Evolutionary conservation across 1,140 invertebrate species (phyloP).

Genomic region (Atta cephalotes): DNA sequence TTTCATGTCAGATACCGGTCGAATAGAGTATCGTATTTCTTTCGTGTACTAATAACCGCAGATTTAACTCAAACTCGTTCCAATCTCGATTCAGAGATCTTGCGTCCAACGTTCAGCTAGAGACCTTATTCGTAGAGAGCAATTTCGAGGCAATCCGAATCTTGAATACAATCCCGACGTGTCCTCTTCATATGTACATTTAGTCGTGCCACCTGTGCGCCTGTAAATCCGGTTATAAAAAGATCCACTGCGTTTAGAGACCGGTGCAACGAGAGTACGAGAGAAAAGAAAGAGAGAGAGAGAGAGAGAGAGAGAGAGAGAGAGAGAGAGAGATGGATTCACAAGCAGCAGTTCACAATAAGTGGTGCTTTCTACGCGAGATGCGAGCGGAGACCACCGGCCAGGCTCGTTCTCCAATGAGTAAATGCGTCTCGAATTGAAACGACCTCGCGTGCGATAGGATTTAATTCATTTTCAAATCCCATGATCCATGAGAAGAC

Average conservation of each 20-base stretch:
- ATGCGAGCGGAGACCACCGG: conserved; percentile 80
- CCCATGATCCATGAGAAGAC: conserved; percentile 82
- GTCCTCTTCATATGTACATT: conserved; percentile 64
- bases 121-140: conserved; percentile 68
- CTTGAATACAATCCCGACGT: conserved; percentile 71
- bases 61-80: conserved; percentile 26
- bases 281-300: neutral
- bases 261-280: conserved; percentile 53
- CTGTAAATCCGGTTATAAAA: conserved; percentile 80
- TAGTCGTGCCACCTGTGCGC: conserved; percentile 81
- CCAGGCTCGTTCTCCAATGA: conserved; percentile 73
- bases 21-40: neutral
- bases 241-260: conserved; percentile 73
- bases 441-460: conserved; percentile 75
- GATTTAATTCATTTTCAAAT: conserved; percentile 84
- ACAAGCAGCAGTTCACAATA: conserved; percentile 78
- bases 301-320: conserved; percentile 20
- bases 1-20: neutral
- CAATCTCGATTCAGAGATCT: neutral
- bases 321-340: conserved; percentile 42
- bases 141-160: conserved; percentile 75
- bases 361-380: conserved; percentile 78
- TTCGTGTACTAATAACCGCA: neutral
- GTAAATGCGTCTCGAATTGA: conserved; percentile 82
- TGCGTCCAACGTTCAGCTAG: neutral